A percentile compares a stretch with the other conserved stretches of the same genome.
Conservation (phyloP, 2,113 vertebrate genomes). For the Actenoides lindsayi region DNA sequence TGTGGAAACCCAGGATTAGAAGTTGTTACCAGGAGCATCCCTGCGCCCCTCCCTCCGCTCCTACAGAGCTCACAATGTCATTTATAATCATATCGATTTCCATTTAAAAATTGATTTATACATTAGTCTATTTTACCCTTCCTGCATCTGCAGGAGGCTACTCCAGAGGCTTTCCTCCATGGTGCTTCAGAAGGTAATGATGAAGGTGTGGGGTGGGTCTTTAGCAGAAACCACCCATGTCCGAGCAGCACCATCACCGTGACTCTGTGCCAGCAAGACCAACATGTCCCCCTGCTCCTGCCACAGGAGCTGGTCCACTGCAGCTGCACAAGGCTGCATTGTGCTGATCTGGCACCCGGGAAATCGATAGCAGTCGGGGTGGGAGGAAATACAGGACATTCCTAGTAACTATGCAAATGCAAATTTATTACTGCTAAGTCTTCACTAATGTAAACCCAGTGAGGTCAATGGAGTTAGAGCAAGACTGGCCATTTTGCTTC, state of each 20-base stretch:
- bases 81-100: not conserved
- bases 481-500: not conserved
- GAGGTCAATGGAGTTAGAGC: constrained; percentile 26
- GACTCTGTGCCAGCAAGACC: not conserved
- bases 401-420: constrained; percentile 9
- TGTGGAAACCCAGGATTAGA: not conserved
- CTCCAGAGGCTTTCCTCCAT: not conserved
- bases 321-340: not conserved
- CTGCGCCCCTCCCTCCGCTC: not conserved
- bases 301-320: not conserved
- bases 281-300: not conserved
- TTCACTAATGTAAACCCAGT: constrained; percentile 46
- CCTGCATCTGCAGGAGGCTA: not conserved
- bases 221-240: not conserved
- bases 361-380: not conserved
- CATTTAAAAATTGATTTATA: not conserved
- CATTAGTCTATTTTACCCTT: not conserved
- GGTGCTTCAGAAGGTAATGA: not conserved
- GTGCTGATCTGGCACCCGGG: not conserved
- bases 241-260: not conserved
- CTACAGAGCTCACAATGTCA: not conserved
- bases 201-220: not conserved
- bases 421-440: constrained; percentile 25
- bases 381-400: not conserved
- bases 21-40: not conserved